These are phyloP conservation scores for Tetramorium parvispinum DNA, from an alignment of 1,140 invertebrate species.

Conservation along the genomic window DNA sequence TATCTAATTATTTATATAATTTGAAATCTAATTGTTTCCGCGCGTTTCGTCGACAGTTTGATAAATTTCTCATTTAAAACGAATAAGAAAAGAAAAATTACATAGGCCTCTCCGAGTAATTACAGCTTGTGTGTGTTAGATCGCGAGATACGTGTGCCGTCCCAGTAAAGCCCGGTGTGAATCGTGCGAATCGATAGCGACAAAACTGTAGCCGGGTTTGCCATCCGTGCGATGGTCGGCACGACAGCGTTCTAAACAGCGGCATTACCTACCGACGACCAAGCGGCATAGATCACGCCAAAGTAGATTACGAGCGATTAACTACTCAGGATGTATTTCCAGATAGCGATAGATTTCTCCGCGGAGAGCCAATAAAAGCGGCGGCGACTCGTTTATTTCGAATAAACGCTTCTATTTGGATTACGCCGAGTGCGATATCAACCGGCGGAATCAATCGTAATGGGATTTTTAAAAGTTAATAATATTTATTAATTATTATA, in stretches of 20 bases:
- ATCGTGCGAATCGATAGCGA: constrained; percentile 32
- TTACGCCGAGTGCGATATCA: background rate
- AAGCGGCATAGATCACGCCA: constrained; percentile 58
- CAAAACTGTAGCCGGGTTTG: constrained; percentile 8
- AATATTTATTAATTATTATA: background rate
- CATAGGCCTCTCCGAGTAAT: background rate
- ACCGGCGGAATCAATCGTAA: background rate
- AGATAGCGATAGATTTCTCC: constrained; percentile 53
- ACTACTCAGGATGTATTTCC: constrained; percentile 53
- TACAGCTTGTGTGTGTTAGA: background rate
- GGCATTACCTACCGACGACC: constrained; percentile 41
- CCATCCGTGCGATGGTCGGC: constrained; percentile 43
- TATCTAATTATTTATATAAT: background rate
- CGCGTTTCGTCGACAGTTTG: background rate
- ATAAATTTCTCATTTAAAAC: background rate
- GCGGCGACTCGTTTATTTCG: constrained; percentile 16
- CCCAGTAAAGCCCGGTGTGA: background rate
- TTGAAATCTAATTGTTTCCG: background rate
- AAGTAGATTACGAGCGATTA: constrained; percentile 61
- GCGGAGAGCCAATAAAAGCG: constrained; percentile 41
- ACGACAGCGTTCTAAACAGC: constrained; percentile 29
- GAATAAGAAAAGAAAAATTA: background rate
- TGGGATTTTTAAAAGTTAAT: background rate
- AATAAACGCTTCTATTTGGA: constrained; percentile 7
- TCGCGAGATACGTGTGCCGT: background rate